Base-by-base conservation (phyloP, 2,888 invertebrate genomes). In the Seira musarum region DNA sequence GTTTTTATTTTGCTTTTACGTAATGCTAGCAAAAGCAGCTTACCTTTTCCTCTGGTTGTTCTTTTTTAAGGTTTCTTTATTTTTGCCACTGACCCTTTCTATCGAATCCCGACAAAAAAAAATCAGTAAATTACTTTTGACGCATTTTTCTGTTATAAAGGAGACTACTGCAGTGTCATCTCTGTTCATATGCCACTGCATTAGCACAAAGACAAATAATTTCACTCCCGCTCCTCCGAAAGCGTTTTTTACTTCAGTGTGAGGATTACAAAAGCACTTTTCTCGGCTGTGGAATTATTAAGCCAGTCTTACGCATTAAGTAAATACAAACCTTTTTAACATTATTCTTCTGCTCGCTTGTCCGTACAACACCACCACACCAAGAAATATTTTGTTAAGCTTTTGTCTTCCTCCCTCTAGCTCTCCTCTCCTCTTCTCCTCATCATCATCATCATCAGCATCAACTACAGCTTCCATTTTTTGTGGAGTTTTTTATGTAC, bases 251-350 rank as follows among this genome's bases (percentile, higher is more conserved):
- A 57, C n/a, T 57, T 57, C 40, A 8, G 17, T n/a, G 57, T n/a
- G n/a, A n/a, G n/a, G n/a, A n/a, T n/a, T n/a, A 17, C 57, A n/a
- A 57, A 17, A 57, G 57, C 57, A 57, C n/a, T 13, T 21, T 35
- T 35, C 40, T n/a, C n/a, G n/a, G n/a, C n/a, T n/a, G n/a, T n/a
- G n/a, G n/a, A n/a, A n/a, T n/a, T n/a, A n/a, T 46, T 61, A n/a
- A 75, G 68, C 3, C 57, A n/a, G 57, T 57, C 60, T 68, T 67
- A 67, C 74, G 74, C 74, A 74, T 66, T 74, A 67, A 74, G 67
- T 60, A 74, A 74, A 74, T 74, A 74, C 74, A 74, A 74, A 74
- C 74, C 22, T 63, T 46, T 57, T 46, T 65, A 25, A 17, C 63
- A 63, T 72, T n/a, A 40, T n/a, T 57, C 57, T 57, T 57, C 57